Percentiles rank a stretch among this genome's conserved stretches.
phyloP scores from a whole-genome alignment of 2,888 invertebrate genomes.

The Sphaerophoria taeniata region DNA sequence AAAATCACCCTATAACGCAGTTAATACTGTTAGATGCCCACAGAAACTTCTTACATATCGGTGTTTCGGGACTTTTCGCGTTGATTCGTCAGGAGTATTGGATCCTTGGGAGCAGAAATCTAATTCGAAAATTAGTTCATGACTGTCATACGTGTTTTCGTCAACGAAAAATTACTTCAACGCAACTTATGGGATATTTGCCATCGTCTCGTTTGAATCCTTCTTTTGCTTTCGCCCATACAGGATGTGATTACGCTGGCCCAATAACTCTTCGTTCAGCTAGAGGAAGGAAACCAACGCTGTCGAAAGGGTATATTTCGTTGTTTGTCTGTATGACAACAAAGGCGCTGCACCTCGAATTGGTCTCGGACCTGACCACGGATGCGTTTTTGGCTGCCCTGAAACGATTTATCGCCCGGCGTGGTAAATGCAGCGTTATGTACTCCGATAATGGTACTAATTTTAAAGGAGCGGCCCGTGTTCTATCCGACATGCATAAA shows the following conservation, averaged over 20 bases:
- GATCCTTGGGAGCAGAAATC: constrained; percentile 25
- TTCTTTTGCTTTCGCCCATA: constrained; percentile 39
- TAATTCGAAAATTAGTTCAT: constrained; percentile 44
- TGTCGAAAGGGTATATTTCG: too few relatives aligned
- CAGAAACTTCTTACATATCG: constrained; percentile 14
- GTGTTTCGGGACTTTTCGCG: constrained; percentile 12
- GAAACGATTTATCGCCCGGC: too few relatives aligned
- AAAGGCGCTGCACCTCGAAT: too few relatives aligned
- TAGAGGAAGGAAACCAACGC: too few relatives aligned
- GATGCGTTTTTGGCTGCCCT: not conserved
- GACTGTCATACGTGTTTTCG: constrained; percentile 43
- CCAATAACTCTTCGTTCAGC: too few relatives aligned
- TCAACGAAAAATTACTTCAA: constrained; percentile 29
- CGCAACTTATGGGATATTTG: constrained; percentile 45
- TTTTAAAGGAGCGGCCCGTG: too few relatives aligned
- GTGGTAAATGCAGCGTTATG: too few relatives aligned
- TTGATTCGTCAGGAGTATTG: constrained; percentile 35
- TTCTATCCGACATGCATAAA: too few relatives aligned
- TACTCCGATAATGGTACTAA: too few relatives aligned
- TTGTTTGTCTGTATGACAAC: constrained; percentile 29
- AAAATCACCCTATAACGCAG: constrained; percentile 30
- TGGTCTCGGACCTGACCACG: too few relatives aligned
- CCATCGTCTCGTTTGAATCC: constrained; percentile 17
- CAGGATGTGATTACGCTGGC: not conserved
- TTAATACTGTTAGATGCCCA: constrained; percentile 24